These are phyloP conservation scores for Bovichtus diacanthus DNA, from an alignment of 2,797 vertebrate genomes.

Conservation along the genomic window DNA sequence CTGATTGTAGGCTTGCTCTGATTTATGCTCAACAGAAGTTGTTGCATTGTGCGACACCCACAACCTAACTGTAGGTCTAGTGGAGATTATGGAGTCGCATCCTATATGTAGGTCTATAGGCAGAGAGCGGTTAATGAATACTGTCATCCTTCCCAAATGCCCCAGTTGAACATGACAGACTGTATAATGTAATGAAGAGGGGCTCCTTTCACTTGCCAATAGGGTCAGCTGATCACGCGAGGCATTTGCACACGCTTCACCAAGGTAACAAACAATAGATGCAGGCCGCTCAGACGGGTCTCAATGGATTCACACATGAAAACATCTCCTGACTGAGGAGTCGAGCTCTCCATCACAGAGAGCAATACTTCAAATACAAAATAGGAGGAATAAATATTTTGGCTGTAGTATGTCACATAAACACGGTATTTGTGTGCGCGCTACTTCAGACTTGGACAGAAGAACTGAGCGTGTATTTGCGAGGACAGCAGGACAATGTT, in stretches of 20 bases:
- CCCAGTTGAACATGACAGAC: constrained; percentile 57
- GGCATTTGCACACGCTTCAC: constrained; percentile 71
- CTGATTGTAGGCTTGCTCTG: background rate
- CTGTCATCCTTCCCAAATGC: constrained; percentile 24
- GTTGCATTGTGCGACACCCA: background rate
- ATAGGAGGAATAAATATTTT: constrained; percentile 7
- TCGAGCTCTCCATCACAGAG: constrained; percentile 11
- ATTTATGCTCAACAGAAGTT: background rate
- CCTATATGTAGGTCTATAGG: constrained; percentile 18
- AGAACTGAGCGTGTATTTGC: background rate
- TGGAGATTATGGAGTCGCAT: background rate
- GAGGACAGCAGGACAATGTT: constrained; percentile 42
- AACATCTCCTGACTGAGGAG: constrained; percentile 24
- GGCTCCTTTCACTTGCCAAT: constrained; percentile 83
- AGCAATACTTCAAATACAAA: fast-evolving
- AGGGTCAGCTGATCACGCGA: constrained; percentile 69
- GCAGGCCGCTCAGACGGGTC: constrained; percentile 20
- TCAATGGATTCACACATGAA: constrained; percentile 53
- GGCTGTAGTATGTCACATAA: background rate
- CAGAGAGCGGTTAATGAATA: constrained; percentile 33
- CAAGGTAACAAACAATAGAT: constrained; percentile 77
- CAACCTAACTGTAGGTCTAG: background rate
- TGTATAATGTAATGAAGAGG: constrained; percentile 60
- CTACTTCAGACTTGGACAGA: constrained; percentile 6
- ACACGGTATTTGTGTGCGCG: background rate